A percentile compares a stretch with the other conserved stretches of the same genome.
These are phyloP conservation scores for Stenopsyche tienmushanensis DNA, from an alignment of 1,140 invertebrate species.

Conservation along the genomic window DNA sequence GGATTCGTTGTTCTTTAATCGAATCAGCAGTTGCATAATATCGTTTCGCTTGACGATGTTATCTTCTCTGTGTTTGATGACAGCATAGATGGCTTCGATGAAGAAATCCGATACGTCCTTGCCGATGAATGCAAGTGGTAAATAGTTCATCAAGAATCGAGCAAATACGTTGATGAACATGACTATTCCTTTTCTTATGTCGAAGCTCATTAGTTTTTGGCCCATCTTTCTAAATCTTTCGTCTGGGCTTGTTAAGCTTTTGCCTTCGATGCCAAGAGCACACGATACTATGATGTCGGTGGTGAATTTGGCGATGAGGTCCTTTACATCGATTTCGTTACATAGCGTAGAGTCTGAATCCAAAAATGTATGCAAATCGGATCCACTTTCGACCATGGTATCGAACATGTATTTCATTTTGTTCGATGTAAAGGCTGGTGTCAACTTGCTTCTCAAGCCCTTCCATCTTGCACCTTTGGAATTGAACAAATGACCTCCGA, in stretches of 20 bases:
- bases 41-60: constrained; percentile 47
- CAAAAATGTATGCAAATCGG: constrained; percentile 46
- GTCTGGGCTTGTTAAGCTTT: constrained; percentile 43
- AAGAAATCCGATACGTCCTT: constrained; percentile 49
- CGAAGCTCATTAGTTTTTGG: constrained; percentile 43
- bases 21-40: constrained; percentile 49
- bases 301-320: constrained; percentile 42
- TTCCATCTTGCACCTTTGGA: constrained; percentile 57
- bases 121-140: constrained; percentile 12
- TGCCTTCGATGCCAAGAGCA: constrained; percentile 47
- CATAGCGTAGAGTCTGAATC: constrained; percentile 48
- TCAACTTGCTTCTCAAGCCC: constrained; percentile 54
- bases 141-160: constrained; percentile 45
- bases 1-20: constrained; percentile 43
- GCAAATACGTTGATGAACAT: constrained; percentile 36
- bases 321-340: constrained; percentile 52
- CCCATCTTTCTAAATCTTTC: constrained; percentile 44
- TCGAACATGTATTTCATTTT: constrained; percentile 60
- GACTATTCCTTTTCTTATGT: neutral
- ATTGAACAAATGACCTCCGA: constrained; percentile 51
- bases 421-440: constrained; percentile 59
- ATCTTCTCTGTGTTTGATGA: constrained; percentile 48
- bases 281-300: constrained; percentile 45
- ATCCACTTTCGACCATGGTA: constrained; percentile 45
- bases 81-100: constrained; percentile 44